Evolutionary conservation across 2,113 vertebrate species (phyloP).

Genomic region (Mormyrus iriodes): DNA sequence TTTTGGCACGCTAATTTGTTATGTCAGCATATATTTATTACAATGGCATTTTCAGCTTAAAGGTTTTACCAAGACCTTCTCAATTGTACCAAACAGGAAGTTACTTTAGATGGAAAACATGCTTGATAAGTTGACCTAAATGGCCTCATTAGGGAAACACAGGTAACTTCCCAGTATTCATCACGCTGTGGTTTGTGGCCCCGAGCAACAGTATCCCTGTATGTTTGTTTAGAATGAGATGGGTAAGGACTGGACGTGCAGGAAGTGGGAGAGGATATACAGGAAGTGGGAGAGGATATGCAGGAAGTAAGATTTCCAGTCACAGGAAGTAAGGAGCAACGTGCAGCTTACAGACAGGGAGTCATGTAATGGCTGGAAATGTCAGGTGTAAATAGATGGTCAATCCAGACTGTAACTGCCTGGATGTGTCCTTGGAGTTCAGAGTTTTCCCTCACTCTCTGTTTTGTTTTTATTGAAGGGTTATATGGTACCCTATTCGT

Average conservation of each 20-base stretch:
- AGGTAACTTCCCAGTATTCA: neutral
- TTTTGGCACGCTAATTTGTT: neutral
- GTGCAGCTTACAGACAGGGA: neutral
- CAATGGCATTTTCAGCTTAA: neutral
- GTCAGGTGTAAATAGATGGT: neutral
- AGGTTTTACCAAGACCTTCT: neutral
- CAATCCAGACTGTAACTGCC: neutral
- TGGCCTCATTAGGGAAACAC: neutral
- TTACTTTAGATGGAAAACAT: neutral
- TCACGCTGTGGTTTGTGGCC: neutral
- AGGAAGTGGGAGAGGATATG: neutral
- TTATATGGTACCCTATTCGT: neutral
- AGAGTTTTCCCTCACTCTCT: neutral
- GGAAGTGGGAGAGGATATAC: neutral
- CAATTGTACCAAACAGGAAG: neutral
- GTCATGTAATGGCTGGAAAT: neutral
- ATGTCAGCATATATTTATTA: neutral
- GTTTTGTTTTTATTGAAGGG: neutral
- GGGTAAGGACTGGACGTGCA: neutral
- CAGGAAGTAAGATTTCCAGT: neutral
- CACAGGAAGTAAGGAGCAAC: neutral
- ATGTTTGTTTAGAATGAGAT: neutral
- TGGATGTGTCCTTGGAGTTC: neutral
- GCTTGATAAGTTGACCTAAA: neutral
- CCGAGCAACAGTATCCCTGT: neutral